Conservation (phyloP, 2,888 invertebrate genomes). For the Trilocha varians region DNA sequence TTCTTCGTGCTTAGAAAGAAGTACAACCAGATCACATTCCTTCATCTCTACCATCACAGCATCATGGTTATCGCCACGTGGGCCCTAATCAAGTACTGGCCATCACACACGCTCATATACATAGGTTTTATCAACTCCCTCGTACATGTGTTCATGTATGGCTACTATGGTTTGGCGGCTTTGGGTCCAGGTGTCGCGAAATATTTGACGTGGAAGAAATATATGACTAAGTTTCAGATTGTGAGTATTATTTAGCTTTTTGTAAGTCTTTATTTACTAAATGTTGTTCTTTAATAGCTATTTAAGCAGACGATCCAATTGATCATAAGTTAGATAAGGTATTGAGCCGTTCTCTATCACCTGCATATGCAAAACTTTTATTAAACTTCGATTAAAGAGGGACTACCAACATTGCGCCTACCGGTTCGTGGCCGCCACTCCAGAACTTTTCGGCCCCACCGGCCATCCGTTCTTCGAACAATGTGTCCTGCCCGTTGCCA, state of each 20-base stretch:
- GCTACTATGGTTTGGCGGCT: constrained; percentile 84
- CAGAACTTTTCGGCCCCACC: too few species aligned
- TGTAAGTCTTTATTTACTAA: background rate
- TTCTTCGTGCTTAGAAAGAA: constrained; percentile 91
- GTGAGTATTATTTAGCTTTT: constrained; percentile 50
- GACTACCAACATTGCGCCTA: too few species aligned
- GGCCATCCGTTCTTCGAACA: too few species aligned
- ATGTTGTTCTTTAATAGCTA: too few species aligned
- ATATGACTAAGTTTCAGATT: constrained; percentile 86
- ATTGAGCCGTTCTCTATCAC: too few species aligned
- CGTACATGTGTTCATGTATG: constrained; percentile 88
- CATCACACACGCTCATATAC: constrained; percentile 81
- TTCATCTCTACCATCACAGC: constrained; percentile 91
- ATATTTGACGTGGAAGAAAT: constrained; percentile 89
- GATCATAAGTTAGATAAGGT: too few species aligned
- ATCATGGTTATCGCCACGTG: constrained; percentile 82
- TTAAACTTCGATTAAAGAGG: too few species aligned
- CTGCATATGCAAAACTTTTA: too few species aligned
- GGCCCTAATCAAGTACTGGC: constrained; percentile 81
- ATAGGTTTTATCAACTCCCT: constrained; percentile 81
- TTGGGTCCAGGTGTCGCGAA: constrained; percentile 82
- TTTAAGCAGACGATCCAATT: too few species aligned
- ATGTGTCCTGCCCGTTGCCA: too few species aligned
- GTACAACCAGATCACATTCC: constrained; percentile 84
- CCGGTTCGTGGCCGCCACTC: too few species aligned